Percentiles rank a stretch among this genome's conserved stretches.
These are phyloP conservation scores for Plutomurus gul DNA, from an alignment of 1,140 invertebrate genomes.

Conservation along the genomic window DNA sequence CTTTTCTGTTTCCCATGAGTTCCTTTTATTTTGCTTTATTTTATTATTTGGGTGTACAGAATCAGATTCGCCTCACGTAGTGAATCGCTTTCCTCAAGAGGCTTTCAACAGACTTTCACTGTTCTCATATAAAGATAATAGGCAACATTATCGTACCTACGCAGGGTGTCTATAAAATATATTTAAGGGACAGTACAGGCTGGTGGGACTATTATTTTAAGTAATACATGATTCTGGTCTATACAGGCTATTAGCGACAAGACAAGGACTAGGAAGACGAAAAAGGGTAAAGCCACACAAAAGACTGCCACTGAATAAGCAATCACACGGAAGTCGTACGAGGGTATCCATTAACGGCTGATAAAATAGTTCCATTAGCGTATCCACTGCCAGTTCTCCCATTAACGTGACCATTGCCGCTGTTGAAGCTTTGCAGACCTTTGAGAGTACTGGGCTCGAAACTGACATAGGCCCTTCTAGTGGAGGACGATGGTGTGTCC, in stretches of 20 bases:
- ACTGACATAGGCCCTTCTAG: neutral
- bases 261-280: neutral
- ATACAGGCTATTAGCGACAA: neutral
- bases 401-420: conserved; percentile 1
- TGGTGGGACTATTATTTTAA: no score
- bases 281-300: neutral
- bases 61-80: no score
- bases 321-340: conserved; percentile 34
- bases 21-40: no score
- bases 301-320: neutral
- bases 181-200: no score
- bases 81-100: no score
- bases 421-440: neutral
- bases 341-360: conserved; percentile 6
- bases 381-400: neutral
- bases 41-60: no score
- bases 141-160: no score
- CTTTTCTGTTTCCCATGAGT: no score
- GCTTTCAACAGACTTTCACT: no score
- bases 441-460: neutral
- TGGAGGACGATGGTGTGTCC: neutral
- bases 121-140: no score
- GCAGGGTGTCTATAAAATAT: no score
- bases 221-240: neutral
- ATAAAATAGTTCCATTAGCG: conserved; percentile 36